A percentile compares a stretch with the other conserved stretches of the same genome.
These are phyloP conservation scores for Panthera tigris DNA, from an alignment of 2,113 vertebrate genomes.

Conservation along the genomic window DNA sequence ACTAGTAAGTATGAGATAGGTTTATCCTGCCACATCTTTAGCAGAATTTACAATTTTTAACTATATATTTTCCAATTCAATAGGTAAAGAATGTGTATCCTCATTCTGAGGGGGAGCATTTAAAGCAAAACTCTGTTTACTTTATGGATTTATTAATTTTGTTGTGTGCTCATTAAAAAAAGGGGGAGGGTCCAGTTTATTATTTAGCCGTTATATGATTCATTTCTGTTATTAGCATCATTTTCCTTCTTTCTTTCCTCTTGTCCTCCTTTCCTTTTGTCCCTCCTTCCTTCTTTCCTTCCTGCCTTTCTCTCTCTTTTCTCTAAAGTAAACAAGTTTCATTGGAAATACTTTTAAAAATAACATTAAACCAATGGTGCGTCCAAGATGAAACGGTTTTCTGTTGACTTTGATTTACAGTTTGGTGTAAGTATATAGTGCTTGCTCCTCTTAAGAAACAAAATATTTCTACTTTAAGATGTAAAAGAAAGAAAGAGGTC, in stretches of 20 bases:
- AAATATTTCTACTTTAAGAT: neutral
- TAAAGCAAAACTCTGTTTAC: neutral
- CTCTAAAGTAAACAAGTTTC: neutral
- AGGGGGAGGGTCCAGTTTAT: neutral
- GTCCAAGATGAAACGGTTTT: constrained; percentile 2
- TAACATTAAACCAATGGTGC: neutral
- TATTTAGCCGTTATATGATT: neutral
- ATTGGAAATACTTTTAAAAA: neutral
- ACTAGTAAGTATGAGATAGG: neutral
- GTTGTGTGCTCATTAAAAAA: neutral
- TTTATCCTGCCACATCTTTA: neutral
- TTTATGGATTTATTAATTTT: neutral
- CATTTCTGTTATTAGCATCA: neutral
- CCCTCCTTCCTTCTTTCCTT: neutral
- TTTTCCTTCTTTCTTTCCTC: neutral
- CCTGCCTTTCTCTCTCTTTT: neutral
- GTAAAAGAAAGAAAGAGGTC: neutral
- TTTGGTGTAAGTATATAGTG: neutral
- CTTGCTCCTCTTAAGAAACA: neutral
- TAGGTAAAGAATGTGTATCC: neutral
- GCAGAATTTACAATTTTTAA: neutral
- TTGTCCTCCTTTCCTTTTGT: neutral
- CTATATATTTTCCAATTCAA: neutral
- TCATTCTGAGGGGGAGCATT: neutral
- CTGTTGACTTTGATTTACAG: constrained; percentile 1